Conservation (phyloP, 2,888 invertebrate genomes). For the Camponotus fellah region DNA sequence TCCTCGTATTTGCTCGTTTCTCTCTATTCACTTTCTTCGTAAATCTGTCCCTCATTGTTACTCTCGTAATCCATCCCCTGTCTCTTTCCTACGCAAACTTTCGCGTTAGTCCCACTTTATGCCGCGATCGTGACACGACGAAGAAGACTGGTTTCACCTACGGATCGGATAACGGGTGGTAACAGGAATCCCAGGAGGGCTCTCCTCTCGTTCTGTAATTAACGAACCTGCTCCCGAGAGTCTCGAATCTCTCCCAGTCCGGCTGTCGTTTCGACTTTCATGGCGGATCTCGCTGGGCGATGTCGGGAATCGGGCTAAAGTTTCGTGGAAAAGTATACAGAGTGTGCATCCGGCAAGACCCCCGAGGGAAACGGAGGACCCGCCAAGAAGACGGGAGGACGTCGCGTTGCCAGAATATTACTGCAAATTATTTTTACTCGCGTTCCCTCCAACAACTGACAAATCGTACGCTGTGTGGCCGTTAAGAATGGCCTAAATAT, state of each 20-base stretch:
- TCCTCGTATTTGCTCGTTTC: background rate
- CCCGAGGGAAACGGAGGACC: background rate
- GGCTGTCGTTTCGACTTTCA: slow-evolving; percentile 53
- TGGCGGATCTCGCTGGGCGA: slow-evolving; percentile 43
- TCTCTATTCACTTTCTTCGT: slow-evolving; percentile 26
- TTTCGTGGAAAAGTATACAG: slow-evolving; percentile 47
- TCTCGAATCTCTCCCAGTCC: slow-evolving; percentile 31
- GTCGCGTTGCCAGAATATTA: slow-evolving; percentile 16
- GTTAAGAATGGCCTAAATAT: slow-evolving; percentile 38
- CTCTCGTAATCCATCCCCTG: slow-evolving; percentile 21
- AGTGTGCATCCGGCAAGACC: background rate
- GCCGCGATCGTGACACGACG: slow-evolving; percentile 20
- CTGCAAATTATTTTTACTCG: slow-evolving; percentile 45
- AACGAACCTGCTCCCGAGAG: slow-evolving; percentile 47
- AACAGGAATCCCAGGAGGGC: slow-evolving; percentile 50
- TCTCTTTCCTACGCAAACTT: slow-evolving; percentile 2
- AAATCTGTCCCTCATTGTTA: slow-evolving; percentile 31
- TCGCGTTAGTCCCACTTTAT: background rate
- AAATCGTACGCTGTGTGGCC: slow-evolving; percentile 44
- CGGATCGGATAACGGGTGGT: slow-evolving; percentile 48
- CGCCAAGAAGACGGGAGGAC: slow-evolving; percentile 13
- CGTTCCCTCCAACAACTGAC: slow-evolving; percentile 45
- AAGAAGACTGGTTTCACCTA: slow-evolving; percentile 45
- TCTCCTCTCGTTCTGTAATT: slow-evolving; percentile 43
- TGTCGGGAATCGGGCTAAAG: slow-evolving; percentile 45